These are phyloP conservation scores for Odobenus rosmarus DNA, from an alignment of 2,113 vertebrate genomes.

Conservation along the genomic window DNA sequence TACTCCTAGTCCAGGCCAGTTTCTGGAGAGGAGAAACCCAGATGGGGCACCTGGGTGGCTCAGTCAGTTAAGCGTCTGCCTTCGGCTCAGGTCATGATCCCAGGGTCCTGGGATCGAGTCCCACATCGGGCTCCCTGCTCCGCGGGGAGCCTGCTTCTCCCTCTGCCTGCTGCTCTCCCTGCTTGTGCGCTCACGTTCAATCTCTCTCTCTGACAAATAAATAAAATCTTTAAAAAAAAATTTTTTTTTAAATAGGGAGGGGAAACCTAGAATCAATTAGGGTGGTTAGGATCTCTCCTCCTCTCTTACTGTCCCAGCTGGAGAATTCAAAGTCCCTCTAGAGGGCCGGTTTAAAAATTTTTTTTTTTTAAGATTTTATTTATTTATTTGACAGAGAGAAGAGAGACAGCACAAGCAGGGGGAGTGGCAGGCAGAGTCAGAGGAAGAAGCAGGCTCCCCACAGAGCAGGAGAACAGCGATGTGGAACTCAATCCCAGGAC, in stretches of 20 bases:
- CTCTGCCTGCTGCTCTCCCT: background rate
- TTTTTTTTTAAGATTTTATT: no score
- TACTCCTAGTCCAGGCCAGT: background rate
- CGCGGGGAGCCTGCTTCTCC: background rate
- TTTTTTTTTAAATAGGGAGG: background rate
- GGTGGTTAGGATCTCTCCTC: background rate
- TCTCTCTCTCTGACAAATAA: background rate
- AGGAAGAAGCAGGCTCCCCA: no score
- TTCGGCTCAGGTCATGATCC: background rate
- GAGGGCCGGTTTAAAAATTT: background rate
- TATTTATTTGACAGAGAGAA: no score
- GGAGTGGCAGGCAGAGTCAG: no score
- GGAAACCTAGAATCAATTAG: background rate
- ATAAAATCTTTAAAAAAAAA: no score
- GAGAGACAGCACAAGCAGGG: no score
- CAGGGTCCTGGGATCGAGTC: background rate
- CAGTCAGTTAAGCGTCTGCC: background rate
- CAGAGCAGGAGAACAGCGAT: no score
- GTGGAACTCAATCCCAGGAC: no score
- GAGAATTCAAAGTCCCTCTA: background rate
- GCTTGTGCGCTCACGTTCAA: no score
- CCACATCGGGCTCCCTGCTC: background rate
- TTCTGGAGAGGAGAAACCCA: constrained; percentile 22
- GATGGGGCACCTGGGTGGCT: background rate
- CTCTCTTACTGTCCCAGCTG: background rate